A percentile compares a stretch with the other conserved stretches of the same genome.
Conservation (phyloP, 2,113 vertebrate species). For the Polypterus senegalus region DNA sequence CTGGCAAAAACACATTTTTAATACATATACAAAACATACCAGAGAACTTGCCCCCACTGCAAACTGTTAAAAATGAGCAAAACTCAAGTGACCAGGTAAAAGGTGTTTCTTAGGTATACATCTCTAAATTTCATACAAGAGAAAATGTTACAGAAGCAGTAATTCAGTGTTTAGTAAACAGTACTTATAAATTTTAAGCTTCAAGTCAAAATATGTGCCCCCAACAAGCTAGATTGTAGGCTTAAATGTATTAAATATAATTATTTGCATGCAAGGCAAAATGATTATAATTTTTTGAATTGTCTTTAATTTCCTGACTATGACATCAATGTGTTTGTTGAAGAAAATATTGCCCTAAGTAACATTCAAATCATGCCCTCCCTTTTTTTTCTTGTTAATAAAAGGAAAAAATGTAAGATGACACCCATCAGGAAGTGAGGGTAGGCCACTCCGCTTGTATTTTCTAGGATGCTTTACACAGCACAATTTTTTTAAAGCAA, state of each 20-base stretch:
- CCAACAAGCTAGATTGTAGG: neutral
- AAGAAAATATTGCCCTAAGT: slow-evolving; percentile 13
- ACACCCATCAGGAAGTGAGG: neutral
- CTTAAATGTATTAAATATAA: neutral
- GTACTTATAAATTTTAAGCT: neutral
- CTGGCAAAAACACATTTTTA: no score
- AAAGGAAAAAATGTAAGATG: neutral
- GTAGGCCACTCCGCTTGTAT: neutral
- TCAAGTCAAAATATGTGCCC: neutral
- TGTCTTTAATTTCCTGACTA: slow-evolving; percentile 29
- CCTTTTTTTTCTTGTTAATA: neutral
- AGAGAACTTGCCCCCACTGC: no score
- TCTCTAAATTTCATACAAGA: no score
- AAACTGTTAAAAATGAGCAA: no score
- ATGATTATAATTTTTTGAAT: slow-evolving; percentile 18
- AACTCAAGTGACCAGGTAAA: no score
- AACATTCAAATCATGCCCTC: neutral
- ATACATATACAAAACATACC: no score
- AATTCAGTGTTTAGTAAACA: neutral
- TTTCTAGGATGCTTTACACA: neutral
- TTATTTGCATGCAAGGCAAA: slow-evolving; percentile 12
- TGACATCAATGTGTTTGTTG: slow-evolving; percentile 13
- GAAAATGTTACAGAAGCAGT: no score
- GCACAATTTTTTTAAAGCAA: slow-evolving; percentile 3
- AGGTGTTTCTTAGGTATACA: no score